phyloP scores from a whole-genome alignment of 2,888 invertebrate genomes.

The Philhelius pedissequus region DNA sequence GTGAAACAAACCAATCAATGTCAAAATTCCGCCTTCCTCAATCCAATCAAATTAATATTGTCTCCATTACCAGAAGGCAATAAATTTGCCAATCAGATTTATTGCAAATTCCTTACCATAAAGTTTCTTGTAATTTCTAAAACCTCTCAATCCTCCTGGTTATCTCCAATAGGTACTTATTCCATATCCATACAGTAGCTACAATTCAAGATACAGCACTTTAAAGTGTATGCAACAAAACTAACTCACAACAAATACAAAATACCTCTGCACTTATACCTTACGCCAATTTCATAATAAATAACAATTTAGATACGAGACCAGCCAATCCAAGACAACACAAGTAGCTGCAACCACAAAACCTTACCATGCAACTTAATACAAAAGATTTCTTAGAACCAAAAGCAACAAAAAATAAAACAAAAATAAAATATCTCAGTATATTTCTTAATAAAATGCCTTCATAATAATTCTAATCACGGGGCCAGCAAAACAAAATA shows the following conservation, averaged over 20 bases:
- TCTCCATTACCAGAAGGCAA: conserved; percentile 32
- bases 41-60: conserved; percentile 54
- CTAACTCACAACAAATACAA: not conserved
- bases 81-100: conserved; percentile 55
- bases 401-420: not conserved
- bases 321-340: conserved; percentile 8
- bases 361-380: conserved; percentile 5
- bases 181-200: conserved; percentile 1
- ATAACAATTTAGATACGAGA: conserved; percentile 61
- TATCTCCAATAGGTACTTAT: conserved; percentile 4
- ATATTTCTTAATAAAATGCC: conserved; percentile 32
- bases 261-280: conserved; percentile 23
- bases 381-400: conserved; percentile 52
- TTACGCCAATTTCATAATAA: conserved; percentile 62
- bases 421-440: conserved; percentile 9
- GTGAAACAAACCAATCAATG: conserved; percentile 36
- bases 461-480: conserved; percentile 67
- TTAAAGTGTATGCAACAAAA: conserved; percentile 5
- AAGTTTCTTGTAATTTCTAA: conserved; percentile 19
- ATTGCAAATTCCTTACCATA: conserved; percentile 59
- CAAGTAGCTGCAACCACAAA: conserved; percentile 9
- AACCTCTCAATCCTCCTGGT: not conserved
- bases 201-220: not conserved
- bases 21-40: conserved; percentile 46
- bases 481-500: conserved; percentile 12